phyloP scores from a whole-genome alignment of 2,797 vertebrate species.

The Myiotriccus ornatus region DNA sequence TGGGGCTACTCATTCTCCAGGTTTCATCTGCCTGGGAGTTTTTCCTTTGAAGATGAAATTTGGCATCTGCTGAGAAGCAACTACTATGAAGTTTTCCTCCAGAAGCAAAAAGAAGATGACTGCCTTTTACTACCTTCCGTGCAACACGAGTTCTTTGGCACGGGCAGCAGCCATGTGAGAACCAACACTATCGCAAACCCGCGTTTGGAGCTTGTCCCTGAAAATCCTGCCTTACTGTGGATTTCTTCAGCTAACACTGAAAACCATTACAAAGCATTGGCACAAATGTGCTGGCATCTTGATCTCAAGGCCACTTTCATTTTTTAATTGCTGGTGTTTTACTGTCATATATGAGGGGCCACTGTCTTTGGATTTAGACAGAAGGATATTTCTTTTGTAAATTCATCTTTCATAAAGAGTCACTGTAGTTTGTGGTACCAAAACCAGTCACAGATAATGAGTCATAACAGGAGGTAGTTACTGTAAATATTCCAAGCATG shows the following conservation, averaged over 20 bases:
- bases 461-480: conserved; percentile 63
- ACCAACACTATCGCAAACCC: neutral
- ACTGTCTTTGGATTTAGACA: neutral
- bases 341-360: neutral
- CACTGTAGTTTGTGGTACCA: neutral
- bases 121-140: neutral
- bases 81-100: neutral
- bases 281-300: neutral
- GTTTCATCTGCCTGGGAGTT: neutral
- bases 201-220: neutral
- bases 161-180: neutral
- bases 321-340: neutral
- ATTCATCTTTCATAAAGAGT: neutral
- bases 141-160: accelerated
- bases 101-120: neutral
- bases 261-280: neutral
- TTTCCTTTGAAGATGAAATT: neutral
- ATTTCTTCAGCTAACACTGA: neutral
- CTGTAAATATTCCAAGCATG: conserved; percentile 72
- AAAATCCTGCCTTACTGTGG: neutral
- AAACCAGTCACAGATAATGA: conserved; percentile 48
- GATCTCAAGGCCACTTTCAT: neutral
- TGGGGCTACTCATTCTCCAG: neutral
- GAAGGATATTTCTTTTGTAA: neutral
- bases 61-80: neutral